Base-by-base conservation (phyloP, 2,113 vertebrate species). In the Bombycilla garrulus region DNA sequence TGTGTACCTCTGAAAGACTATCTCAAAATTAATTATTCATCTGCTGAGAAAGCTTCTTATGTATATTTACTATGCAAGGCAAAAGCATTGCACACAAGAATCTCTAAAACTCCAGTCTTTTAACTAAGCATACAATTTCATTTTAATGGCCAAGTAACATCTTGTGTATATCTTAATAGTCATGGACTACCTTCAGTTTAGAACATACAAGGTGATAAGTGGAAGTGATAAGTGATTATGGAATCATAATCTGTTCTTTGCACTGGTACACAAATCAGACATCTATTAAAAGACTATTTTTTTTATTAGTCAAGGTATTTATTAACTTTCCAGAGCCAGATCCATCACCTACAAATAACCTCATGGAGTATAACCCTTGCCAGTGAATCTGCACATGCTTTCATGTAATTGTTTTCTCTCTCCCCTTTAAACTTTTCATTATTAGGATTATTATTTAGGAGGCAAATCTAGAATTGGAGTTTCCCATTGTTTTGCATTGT, bases 21-120 rank as follows among this genome's bases (percentile, higher is more conserved):
- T 92, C 94, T 95, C 76, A 90, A 91, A 96, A 95, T 97, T 86
- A 97, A 97, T 97, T 94, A 97, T 97, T 97, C 88, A 97, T 80
- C 35, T 70, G 38, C 71, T 95, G 44, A 90, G 65, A 90, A 94
- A 90, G 86, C 51, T 9, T 89, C 88, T 94, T 89, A 88, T 53
- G 66, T 65, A 90, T 64, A 65, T 83, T 90, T 82, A 67, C 81
- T n/a, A 93, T 90, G 78, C 73, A 93, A 95, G 91, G n/a, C 47
- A 90, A 92, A 88, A 88, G 85, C 86, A 92, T 48, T 74, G 57
- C 19, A 91, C 21, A 48, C 31, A 91, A 91, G 44, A 89, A 87
- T 72, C 62, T 89, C 88, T 53, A 57, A 90, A 86, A 50, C 1
- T 26, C 50, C 3, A 20, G 11, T 33, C 21, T 42, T 90, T 85